Percentiles rank a stretch among this genome's conserved stretches.
Conservation (phyloP, 2,888 invertebrate genomes). For the Poecilobothrus nobilitatus region DNA sequence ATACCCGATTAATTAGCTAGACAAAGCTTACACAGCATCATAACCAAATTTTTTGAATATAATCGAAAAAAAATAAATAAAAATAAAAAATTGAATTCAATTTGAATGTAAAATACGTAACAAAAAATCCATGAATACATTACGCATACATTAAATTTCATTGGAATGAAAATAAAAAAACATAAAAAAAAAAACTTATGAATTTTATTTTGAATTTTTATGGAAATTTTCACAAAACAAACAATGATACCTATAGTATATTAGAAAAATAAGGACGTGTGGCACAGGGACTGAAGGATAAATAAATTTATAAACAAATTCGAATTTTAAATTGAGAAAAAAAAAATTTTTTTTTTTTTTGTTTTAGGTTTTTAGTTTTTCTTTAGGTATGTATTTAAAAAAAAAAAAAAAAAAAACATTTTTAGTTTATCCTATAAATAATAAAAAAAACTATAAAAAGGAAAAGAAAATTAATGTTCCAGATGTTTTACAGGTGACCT, state of each 20-base stretch:
- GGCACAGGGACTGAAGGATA: too few species aligned
- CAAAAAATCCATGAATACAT: neutral
- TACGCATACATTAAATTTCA: neutral
- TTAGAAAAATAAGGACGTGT: neutral
- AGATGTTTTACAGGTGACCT: neutral
- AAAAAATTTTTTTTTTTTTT: neutral
- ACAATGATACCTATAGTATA: neutral
- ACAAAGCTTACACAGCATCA: too few species aligned
- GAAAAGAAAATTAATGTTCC: neutral
- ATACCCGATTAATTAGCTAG: too few species aligned
- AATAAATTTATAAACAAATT: too few species aligned
- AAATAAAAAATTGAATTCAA: neutral
- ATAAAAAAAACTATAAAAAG: neutral
- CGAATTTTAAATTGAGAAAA: too few species aligned
- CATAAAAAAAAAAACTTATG: neutral
- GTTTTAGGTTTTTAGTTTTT: neutral
- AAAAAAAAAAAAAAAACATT: neutral
- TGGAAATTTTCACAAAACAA: neutral
- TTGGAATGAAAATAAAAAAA: neutral
- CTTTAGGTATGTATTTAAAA: too few species aligned
- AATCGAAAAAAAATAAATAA: too few species aligned
- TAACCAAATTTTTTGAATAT: too few species aligned
- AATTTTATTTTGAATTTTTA: neutral
- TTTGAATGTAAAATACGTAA: neutral
- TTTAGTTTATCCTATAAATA: neutral